Base-by-base conservation (phyloP, 2,888 invertebrate genomes). In the Sthenelais limicola region DNA sequence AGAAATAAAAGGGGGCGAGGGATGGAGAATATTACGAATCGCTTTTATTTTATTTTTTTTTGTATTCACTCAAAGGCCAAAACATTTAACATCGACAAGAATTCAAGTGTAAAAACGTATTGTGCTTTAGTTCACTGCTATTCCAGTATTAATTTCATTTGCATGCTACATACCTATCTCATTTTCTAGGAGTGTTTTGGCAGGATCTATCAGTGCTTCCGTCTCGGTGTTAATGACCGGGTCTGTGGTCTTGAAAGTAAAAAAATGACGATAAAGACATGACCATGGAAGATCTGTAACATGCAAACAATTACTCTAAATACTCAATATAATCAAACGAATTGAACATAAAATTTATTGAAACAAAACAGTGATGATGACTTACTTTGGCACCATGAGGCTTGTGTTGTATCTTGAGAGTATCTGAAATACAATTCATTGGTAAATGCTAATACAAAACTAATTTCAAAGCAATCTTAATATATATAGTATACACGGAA, bases 161-260 rank as follows among this genome's bases (percentile, higher is more conserved):
- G 43, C 18, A 15, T 43, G 43, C 43, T 43, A 66, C 77, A 67
- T 74, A 81, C 81, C 78, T 4, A 87, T 77, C 4, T 81, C 81
- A 76, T 80, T 80, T 18, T 82, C 77, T 15, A 47, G 43, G 24
- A 86, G 76, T 18, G 80, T 77, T 4, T 73, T 48, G 4, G 78
- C 80, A 9, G 76, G 75, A 51, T 80, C 78, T 21, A 85, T 66
- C 5, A 70, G 74, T 3, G 83, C 83, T 75, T 87, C 87, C 72
- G 85, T 77, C n/a, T 83, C 83, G 48, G 74, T 79, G 70, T 86
- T 85, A 33, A 87, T 86, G 5, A 86, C 83, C 3, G 86, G 85
- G 71, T 87, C 85, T 74, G 83, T 85, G 4, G 84, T 83, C 81
- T 82, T 74, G 33, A 78, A 76, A 1, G 28, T 38, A 49, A 49